Conservation (phyloP, 1,140 invertebrate species). For the Hypothenemus hampei region DNA sequence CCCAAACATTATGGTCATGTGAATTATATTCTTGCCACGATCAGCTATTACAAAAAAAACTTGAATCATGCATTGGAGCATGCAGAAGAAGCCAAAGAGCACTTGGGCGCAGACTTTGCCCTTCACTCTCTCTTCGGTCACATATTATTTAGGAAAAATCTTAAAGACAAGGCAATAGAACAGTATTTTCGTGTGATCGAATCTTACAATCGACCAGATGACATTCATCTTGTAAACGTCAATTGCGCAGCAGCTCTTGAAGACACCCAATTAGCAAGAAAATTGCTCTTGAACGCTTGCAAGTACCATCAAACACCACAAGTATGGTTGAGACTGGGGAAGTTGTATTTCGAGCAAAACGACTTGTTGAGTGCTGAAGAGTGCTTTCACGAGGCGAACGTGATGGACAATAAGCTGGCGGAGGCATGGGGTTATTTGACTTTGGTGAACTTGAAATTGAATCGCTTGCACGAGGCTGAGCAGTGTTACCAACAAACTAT, state of each 20-base stretch:
- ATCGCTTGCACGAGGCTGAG: constrained; percentile 34
- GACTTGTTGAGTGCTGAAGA: constrained; percentile 40
- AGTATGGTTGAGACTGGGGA: constrained; percentile 37
- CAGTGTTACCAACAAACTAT: constrained; percentile 39
- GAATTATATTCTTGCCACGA: constrained; percentile 38
- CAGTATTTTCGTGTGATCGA: constrained; percentile 34
- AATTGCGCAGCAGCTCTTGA: constrained; percentile 30
- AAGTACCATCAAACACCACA: constrained; percentile 39
- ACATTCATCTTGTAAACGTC: constrained; percentile 37
- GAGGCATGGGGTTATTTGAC: constrained; percentile 41
- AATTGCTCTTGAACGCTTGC: constrained; percentile 35
- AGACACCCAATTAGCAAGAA: constrained; percentile 34
- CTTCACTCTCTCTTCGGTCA: constrained; percentile 35
- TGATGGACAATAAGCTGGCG: constrained; percentile 35
- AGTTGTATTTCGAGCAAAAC: constrained; percentile 36
- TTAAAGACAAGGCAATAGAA: constrained; percentile 31
- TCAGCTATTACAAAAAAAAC: constrained; percentile 31
- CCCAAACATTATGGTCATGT: constrained; percentile 26
- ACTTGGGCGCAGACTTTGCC: constrained; percentile 35
- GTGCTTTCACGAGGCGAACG: constrained; percentile 39
- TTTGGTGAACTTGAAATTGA: constrained; percentile 39
- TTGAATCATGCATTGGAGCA: constrained; percentile 38
- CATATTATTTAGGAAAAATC: constrained; percentile 27
- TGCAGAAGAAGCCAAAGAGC: constrained; percentile 31
- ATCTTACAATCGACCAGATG: constrained; percentile 35